phyloP scores from a whole-genome alignment of 1,140 invertebrate species.

The Drosophila hydei region DNA sequence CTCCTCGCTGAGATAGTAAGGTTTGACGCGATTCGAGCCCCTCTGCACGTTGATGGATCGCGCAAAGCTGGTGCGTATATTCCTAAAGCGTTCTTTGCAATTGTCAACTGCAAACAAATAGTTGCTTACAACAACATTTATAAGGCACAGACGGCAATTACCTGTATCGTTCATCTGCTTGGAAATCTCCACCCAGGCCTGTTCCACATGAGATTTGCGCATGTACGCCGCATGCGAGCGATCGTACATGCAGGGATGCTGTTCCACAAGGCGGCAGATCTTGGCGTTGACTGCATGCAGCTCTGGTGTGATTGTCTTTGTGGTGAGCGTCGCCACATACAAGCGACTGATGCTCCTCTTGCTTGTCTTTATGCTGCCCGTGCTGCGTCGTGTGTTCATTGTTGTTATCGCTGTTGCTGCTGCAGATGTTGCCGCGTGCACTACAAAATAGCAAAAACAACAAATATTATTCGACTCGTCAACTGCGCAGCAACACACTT shows the following conservation, averaged over 20 bases:
- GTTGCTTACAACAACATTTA: not conserved
- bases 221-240: slow-evolving; percentile 59
- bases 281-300: slow-evolving; percentile 60
- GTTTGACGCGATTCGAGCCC: slow-evolving; percentile 63
- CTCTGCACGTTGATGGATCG: slow-evolving; percentile 67
- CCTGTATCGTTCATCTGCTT: slow-evolving; percentile 56
- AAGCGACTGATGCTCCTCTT: slow-evolving; percentile 12
- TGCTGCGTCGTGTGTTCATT: slow-evolving; percentile 55
- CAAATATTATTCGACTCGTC: slow-evolving; percentile 20
- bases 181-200: slow-evolving; percentile 67
- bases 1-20: slow-evolving; percentile 68
- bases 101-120: slow-evolving; percentile 45
- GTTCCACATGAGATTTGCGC: slow-evolving; percentile 60
- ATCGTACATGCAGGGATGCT: slow-evolving; percentile 72
- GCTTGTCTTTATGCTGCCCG: slow-evolving; percentile 30
- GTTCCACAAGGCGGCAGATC: slow-evolving; percentile 69
- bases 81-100: slow-evolving; percentile 75
- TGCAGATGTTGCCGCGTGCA: slow-evolving; percentile 9
- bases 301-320: slow-evolving; percentile 45
- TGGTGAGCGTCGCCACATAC: slow-evolving; percentile 25
- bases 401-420: not conserved
- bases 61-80: slow-evolving; percentile 69
- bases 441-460: slow-evolving; percentile 14
- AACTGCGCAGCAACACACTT: slow-evolving; percentile 37
- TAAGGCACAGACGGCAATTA: slow-evolving; percentile 38